Percentiles rank a stretch among this genome's conserved stretches.
Evolutionary conservation across 2,888 invertebrate genomes (phyloP).

Genomic region (Argyra leucocephala): DNA sequence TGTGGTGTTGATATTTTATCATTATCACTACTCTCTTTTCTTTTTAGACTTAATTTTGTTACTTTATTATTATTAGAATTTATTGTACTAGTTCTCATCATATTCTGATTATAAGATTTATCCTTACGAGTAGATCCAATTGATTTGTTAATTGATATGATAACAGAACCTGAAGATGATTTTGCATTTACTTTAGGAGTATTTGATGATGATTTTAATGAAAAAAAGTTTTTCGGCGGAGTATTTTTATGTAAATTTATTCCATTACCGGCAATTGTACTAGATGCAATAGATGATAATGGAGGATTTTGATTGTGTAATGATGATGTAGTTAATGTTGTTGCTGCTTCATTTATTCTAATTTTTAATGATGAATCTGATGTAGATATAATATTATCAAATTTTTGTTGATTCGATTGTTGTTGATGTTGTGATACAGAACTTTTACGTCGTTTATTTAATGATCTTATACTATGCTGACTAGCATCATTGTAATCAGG

Average conservation of each 20-base stretch:
- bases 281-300: neutral
- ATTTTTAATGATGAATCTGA: neutral
- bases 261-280: neutral
- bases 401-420: neutral
- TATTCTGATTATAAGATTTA: neutral
- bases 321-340: neutral
- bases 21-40: neutral
- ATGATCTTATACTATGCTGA: slow-evolving; percentile 23
- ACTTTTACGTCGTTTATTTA: slow-evolving; percentile 23
- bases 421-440: slow-evolving; percentile 23
- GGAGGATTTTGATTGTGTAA: neutral
- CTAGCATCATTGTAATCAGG: slow-evolving; percentile 48
- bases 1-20: neutral
- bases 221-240: too few relatives aligned
- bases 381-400: neutral
- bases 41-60: neutral
- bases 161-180: neutral
- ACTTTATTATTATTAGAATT: neutral
- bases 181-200: too few relatives aligned
- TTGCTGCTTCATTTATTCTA: neutral
- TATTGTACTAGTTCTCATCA: neutral
- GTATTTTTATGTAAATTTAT: neutral
- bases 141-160: neutral
- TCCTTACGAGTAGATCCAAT: neutral
- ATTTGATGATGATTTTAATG: too few relatives aligned